Evolutionary conservation across 2,888 invertebrate genomes (phyloP), one percentile per base, ranked within the genome.

Genomic region (Tridacna gigas): DNA sequence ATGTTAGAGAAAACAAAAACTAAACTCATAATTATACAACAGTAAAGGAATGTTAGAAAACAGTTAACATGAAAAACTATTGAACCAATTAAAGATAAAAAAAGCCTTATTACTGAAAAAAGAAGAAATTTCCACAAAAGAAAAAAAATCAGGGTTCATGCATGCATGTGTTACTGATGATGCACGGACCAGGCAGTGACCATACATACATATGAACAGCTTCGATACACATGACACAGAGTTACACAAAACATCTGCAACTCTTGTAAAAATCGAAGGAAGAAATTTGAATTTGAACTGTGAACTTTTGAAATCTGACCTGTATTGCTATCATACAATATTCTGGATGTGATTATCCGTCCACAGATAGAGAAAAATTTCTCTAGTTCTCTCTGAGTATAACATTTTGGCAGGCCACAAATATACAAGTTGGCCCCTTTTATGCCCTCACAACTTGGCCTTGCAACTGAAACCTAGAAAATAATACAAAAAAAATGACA

Each of bases 381-480:
- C 91, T 95, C 95, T 89, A 95, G 91, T 89, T 95, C 95, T 84
- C 92, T 91, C 89, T 95, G 95, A 71, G 94, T 93, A 93, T 95
- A 92, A 88, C 92, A 92, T 91, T 94, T 94, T 81, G 95, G 95
- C 86, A 95, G 90, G 81, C 95, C 95, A 92, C 94, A 94, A 89
- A 95, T 94, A 93, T 95, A 95, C 90, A 95, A 92, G 92, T 95
- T 95, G 88, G 95, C 95, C 83, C 94, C 95, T 91, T 95, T 95
- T 84, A 95, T 95, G 88, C 93, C 93, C 90, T 95, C 95, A 90
- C 94, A 94, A 92, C 95, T 95, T 80, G 95, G 95, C 88, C 95
- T 91, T 87, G 95, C 95, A 90, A 94, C 92, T 86, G 95, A 95
- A 81, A 95, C 95, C 94, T 95, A 93, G 84, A 93, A 91, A 92